Evolutionary conservation across 1,140 invertebrate genomes (phyloP).

Genomic region (Drosophila lini): DNA sequence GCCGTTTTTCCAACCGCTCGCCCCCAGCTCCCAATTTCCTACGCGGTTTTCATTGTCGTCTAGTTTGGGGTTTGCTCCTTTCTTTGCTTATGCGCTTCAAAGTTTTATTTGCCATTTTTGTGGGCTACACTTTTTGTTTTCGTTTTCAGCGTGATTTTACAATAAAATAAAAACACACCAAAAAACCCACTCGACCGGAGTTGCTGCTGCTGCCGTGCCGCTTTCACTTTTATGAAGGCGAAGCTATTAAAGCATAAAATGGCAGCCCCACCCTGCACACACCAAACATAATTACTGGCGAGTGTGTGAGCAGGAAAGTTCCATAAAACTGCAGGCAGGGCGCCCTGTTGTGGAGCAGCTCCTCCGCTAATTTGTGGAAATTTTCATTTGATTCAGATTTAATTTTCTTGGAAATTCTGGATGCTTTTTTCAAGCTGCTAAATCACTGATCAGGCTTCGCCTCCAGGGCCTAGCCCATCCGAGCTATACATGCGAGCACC

Average conservation of each 20-base stretch:
- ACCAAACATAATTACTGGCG: constrained; percentile 49
- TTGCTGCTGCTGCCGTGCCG: constrained; percentile 41
- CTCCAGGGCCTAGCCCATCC: background rate
- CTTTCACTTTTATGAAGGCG: constrained; percentile 57
- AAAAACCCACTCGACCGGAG: constrained; percentile 37
- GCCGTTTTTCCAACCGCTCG: constrained; percentile 19
- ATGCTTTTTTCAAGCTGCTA: background rate
- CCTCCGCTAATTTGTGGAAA: constrained; percentile 36
- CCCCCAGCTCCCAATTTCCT: constrained; percentile 55
- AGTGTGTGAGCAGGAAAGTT: constrained; percentile 30
- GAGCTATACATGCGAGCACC: constrained; percentile 17
- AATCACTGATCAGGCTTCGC: background rate
- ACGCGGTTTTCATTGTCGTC: constrained; percentile 61
- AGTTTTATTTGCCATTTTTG: constrained; percentile 69
- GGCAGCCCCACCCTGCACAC: constrained; percentile 9
- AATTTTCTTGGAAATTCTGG: background rate
- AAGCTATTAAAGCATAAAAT: constrained; percentile 73
- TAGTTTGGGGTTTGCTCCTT: constrained; percentile 45
- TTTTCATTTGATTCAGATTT: constrained; percentile 10
- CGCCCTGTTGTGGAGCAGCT: constrained; percentile 8
- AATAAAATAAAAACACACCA: constrained; percentile 40
- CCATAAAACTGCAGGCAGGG: constrained; percentile 36
- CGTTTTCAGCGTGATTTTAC: constrained; percentile 65
- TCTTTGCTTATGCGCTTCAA: constrained; percentile 42
- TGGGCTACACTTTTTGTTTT: constrained; percentile 51